phyloP scores from a whole-genome alignment of 2,113 vertebrate species.

The Fregata magnificens region DNA sequence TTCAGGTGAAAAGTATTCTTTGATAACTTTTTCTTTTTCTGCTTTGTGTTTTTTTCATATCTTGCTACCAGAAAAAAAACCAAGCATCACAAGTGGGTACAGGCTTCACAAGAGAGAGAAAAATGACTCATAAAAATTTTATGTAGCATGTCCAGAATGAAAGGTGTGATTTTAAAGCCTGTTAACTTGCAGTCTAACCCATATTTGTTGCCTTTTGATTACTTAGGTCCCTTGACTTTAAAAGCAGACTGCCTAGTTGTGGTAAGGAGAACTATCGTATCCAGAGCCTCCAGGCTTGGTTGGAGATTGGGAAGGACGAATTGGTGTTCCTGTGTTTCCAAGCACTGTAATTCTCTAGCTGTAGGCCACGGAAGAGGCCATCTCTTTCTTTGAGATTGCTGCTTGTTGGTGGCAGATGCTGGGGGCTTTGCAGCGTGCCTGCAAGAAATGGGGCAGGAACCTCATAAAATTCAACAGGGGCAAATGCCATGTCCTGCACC shows the following conservation, averaged over 20 bases:
- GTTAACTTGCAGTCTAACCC: not conserved
- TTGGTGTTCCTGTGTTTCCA: not conserved
- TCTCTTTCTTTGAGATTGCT: not conserved
- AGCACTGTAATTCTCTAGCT: not conserved
- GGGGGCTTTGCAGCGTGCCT: not conserved
- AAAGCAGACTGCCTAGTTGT: not conserved
- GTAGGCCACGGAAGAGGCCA: not conserved
- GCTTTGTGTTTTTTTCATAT: not conserved
- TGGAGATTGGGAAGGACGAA: fast-evolving
- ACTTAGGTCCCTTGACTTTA: not conserved
- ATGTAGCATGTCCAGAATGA: not conserved
- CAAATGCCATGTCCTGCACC: not conserved
- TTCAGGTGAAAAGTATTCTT: not conserved
- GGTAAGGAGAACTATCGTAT: not conserved
- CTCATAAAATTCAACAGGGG: not conserved
- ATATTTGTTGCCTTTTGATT: not conserved
- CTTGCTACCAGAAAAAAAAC: not conserved
- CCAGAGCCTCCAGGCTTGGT: not conserved
- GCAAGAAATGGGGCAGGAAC: not conserved
- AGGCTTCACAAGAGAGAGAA: not conserved
- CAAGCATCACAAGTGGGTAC: not conserved
- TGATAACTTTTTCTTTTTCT: not conserved
- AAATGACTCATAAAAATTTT: not conserved
- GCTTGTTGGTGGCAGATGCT: not conserved
- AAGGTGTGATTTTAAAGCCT: not conserved